Base-by-base conservation (phyloP, 1,140 invertebrate species). In the Zaprionus camerounensis region DNA sequence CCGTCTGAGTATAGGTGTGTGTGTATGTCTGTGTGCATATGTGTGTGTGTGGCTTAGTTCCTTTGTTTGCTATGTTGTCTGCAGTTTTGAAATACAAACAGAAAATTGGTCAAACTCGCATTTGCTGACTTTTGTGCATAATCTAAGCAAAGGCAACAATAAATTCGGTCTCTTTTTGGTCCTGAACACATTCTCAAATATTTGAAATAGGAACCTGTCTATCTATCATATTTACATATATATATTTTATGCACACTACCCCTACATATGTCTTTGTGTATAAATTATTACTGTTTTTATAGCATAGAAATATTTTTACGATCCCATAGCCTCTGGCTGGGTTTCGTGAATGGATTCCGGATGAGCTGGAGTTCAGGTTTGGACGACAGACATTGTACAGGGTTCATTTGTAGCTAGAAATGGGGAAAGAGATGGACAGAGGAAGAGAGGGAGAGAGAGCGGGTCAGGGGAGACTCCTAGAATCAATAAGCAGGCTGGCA, bases 31-130 rank as follows among this genome's bases (percentile, higher is more conserved):
- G 5, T 46, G 34, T 55, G 13, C 28, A 15, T 53, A 53, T 26
- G 26, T 57, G 12, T 53, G 13, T 53, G 13, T 44, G 17, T 38
- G 12, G 12, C 34, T 44, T 22, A 4, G 64, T 31, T 53, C 55
- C 58, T 64, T 65, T 68, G 57, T 74, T 70, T 76, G 63, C 49
- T 67, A 56, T 71, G 59, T 57, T 76, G 68, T 76, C 73, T 68
- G 58, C 80, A 78, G 76, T 76, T 88, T 88, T 81, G 74, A 80
- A 88, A 88, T 84, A 78, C 81, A 87, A 87, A 88, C 84, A 87
- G 67, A 78, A 78, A 75, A 75, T 55, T 72, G 74, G 80, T 76
- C 58, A 69, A 63, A 69, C 72, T 64, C 51, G 67, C 71, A 71
- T 88, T 81, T 88, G 84, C 84, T 87, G 84, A 87, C 81, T 88